phyloP scores from a whole-genome alignment of 1,140 invertebrate species.

The Agraylea sexmaculata region DNA sequence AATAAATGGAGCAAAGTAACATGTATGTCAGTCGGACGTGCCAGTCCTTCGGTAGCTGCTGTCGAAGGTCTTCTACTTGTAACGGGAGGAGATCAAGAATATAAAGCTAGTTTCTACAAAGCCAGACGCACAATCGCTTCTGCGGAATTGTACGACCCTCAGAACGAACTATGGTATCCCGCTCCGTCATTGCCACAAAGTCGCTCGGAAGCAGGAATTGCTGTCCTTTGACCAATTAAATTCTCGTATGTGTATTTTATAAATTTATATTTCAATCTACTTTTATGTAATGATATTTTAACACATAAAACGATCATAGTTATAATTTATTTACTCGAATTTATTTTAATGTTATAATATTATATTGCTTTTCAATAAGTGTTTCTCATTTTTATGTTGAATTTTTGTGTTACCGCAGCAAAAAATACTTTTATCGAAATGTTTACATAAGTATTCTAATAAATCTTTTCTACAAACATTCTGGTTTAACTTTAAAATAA shows the following conservation, averaged over 20 bases:
- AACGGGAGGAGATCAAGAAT: conserved; percentile 63
- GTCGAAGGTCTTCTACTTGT: conserved; percentile 72
- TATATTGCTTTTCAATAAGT: too few relatives aligned
- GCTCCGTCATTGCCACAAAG: conserved; percentile 65
- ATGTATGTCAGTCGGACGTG: conserved; percentile 60
- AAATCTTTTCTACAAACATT: too few relatives aligned
- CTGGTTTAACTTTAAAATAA: too few relatives aligned
- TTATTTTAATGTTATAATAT: too few relatives aligned
- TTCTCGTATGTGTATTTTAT: neutral
- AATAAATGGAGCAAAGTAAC: conserved; percentile 68
- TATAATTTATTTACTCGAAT: conserved; percentile 5
- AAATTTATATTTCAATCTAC: too few relatives aligned
- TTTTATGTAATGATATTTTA: neutral
- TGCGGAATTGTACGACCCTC: conserved; percentile 73
- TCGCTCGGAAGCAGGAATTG: conserved; percentile 73
- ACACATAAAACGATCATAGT: conserved; percentile 7
- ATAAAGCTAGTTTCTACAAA: conserved; percentile 68
- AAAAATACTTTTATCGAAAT: too few relatives aligned
- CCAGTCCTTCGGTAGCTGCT: conserved; percentile 74
- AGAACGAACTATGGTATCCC: conserved; percentile 63
- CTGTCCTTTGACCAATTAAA: conserved; percentile 40
- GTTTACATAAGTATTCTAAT: too few relatives aligned
- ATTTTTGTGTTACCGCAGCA: too few relatives aligned
- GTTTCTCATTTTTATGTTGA: too few relatives aligned
- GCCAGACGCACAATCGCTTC: conserved; percentile 68